Evolutionary conservation across 2,888 invertebrate genomes (phyloP).

Genomic region (Limenitis camilla): DNA sequence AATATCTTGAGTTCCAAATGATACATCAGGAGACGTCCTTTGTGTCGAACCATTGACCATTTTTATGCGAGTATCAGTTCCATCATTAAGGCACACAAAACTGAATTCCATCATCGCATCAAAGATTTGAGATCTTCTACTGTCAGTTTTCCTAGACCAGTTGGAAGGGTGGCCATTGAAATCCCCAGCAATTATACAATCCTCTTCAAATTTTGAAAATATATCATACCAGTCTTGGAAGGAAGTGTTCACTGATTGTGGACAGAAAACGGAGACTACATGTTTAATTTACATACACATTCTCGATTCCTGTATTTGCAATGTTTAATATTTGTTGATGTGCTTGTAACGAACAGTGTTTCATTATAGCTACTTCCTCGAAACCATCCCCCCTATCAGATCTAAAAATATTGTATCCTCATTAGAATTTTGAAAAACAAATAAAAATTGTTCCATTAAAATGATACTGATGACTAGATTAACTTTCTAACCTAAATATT

Average conservation of each 20-base stretch:
- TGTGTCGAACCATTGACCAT: background rate
- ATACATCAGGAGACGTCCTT: background rate
- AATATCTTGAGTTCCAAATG: background rate
- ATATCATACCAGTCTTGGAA: conserved; percentile 6
- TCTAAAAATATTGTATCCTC: conserved; percentile 5
- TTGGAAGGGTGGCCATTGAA: conserved; percentile 7
- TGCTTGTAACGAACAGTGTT: background rate
- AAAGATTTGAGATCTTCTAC: conserved; percentile 6
- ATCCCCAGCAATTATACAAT: conserved; percentile 1
- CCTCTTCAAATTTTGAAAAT: background rate
- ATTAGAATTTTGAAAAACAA: too few species aligned
- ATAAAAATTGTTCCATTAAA: too few species aligned
- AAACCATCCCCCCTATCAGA: background rate
- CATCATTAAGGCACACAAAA: conserved; percentile 2
- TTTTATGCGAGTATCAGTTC: conserved; percentile 1
- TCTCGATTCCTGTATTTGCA: background rate
- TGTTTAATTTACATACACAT: conserved; percentile 1
- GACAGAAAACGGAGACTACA: conserved; percentile 11
- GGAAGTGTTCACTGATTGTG: background rate
- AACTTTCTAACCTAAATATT: too few species aligned
- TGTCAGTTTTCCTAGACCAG: conserved; percentile 4
- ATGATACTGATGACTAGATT: too few species aligned
- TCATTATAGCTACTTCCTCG: conserved; percentile 2
- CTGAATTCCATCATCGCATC: background rate
- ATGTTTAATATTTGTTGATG: too few species aligned